phyloP scores from a whole-genome alignment of 2,888 invertebrate genomes.

The Helicoverpa assulta region DNA sequence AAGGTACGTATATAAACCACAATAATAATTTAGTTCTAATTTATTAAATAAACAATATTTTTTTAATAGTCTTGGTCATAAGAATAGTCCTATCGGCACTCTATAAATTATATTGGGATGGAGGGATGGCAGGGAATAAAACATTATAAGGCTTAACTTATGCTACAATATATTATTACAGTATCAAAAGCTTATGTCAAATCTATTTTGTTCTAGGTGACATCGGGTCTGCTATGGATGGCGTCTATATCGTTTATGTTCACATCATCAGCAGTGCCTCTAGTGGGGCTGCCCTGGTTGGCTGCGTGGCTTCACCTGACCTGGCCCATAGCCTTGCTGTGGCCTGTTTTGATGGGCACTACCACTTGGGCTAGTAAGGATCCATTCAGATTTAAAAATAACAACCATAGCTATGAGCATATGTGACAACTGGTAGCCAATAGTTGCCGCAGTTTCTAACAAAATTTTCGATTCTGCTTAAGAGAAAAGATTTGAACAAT shows the following conservation, averaged over 20 bases:
- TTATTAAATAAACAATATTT: neutral
- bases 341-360: conserved; percentile 79
- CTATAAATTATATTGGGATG: neutral
- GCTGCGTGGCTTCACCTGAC: conserved; percentile 74
- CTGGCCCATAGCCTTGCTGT: conserved; percentile 79
- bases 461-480: too few relatives aligned
- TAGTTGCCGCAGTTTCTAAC: too few relatives aligned
- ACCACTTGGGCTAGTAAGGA: conserved; percentile 75
- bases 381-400: too few relatives aligned
- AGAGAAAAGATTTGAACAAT: too few relatives aligned
- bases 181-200: conserved; percentile 29
- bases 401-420: too few relatives aligned
- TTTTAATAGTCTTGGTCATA: neutral
- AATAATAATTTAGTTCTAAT: neutral
- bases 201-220: conserved; percentile 55
- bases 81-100: conserved; percentile 8
- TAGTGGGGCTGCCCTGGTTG: conserved; percentile 72
- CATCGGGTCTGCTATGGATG: conserved; percentile 69
- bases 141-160: too few relatives aligned
- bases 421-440: too few relatives aligned
- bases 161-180: neutral
- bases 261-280: conserved; percentile 62
- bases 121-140: too few relatives aligned
- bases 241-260: conserved; percentile 68
- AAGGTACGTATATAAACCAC: conserved; percentile 70